A percentile compares a stretch with the other conserved stretches of the same genome.
These are phyloP conservation scores for Burhinus bistriatus DNA, from an alignment of 2,113 vertebrate species.

Conservation along the genomic window DNA sequence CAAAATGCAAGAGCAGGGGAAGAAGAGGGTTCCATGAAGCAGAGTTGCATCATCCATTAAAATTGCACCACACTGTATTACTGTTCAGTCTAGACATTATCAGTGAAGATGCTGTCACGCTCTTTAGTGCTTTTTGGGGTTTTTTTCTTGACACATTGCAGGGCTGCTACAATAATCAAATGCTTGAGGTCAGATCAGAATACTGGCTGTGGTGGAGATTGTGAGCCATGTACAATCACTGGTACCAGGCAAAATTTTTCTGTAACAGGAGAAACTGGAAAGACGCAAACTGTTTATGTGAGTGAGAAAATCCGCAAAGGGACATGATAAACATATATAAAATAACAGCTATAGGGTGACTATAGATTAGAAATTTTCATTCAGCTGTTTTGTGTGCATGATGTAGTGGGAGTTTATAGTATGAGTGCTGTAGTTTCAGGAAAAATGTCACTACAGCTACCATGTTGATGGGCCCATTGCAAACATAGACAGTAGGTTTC, in stretches of 20 bases:
- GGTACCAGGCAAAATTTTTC: neutral
- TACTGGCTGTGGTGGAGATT: neutral
- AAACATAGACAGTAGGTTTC: neutral
- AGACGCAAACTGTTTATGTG: neutral
- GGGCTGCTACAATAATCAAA: neutral
- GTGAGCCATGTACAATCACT: neutral
- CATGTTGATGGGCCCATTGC: neutral
- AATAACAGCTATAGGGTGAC: neutral
- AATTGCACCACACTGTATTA: neutral
- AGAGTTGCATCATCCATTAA: neutral
- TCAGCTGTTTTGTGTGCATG: neutral
- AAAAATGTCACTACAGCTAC: accelerated
- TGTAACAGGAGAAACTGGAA: neutral
- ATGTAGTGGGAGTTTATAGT: neutral
- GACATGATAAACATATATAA: neutral
- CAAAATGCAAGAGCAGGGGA: neutral
- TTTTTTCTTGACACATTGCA: neutral
- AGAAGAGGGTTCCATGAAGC: neutral
- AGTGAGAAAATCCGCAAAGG: neutral
- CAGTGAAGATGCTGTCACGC: neutral
- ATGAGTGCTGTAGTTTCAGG: neutral
- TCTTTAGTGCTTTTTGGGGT: neutral
- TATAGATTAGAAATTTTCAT: neutral
- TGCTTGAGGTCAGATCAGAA: neutral
- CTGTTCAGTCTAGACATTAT: neutral